Evolutionary conservation across 2,888 invertebrate genomes (phyloP), one percentile per base, ranked within the genome.

Genomic region (Keiferia lycopersicella): DNA sequence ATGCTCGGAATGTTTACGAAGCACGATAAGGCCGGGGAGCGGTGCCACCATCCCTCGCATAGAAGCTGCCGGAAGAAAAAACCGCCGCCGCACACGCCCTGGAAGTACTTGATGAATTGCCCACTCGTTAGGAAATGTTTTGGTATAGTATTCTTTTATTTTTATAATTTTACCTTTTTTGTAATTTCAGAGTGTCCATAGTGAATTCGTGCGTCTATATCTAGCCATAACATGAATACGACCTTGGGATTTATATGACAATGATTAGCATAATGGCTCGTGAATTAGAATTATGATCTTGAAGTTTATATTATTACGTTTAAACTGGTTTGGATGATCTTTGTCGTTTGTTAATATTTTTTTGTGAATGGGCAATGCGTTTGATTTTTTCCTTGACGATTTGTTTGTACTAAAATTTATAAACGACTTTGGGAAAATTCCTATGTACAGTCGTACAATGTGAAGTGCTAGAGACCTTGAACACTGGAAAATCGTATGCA

Each of bases 21-120:
- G 82, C 85, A 89, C 88, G 83, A 83, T 81, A 87, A 86, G 85
- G 81, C 87, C 84, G 87, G 87, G 76, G 88, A 91, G 90, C 83
- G 91, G 88, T 89, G 91, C 84, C 83, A 81, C 65, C 86, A 84
- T 74, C 80, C 82, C 74, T 83, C 87, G 64, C 87, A 87, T 81
- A 90, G 88, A 79, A 86, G 88, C 78, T 83, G 85, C 78, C 91
- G 30, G 56, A 91, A 88, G 88, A 92, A 91, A 87, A 92, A 92
- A 80, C 86, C 84, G 67, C 85, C 89, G 69, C 87, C 88, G 69
- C 91, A 91, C 77, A 91, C 92, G 74, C 92, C 92, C 81, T 92
- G 92, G 92, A 92, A 92, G 81, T 92, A 92, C 91, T 92, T 92
- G 91, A 92, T 92, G 92, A 92, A 91, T 92, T 92, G 92, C 89